phyloP scores from a whole-genome alignment of 2,888 invertebrate species.

The Leptinotarsa juncta region DNA sequence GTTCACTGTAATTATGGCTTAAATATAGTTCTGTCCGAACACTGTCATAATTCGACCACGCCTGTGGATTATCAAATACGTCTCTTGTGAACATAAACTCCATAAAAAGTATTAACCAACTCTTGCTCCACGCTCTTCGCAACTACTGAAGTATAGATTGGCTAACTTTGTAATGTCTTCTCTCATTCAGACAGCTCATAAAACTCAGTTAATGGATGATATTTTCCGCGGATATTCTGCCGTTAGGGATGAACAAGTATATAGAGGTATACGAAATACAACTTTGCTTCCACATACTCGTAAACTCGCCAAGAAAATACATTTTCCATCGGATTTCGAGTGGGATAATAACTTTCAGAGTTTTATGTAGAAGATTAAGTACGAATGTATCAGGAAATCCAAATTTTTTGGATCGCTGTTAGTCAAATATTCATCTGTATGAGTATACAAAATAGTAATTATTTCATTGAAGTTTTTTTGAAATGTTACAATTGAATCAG shows the following conservation, averaged over 20 bases:
- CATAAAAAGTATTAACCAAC: not conserved
- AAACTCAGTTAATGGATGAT: constrained; percentile 63
- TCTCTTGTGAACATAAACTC: too few relatives aligned
- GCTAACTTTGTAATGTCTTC: constrained; percentile 65
- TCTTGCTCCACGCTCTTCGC: constrained; percentile 44
- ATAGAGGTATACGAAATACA: constrained; percentile 49
- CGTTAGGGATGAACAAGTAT: constrained; percentile 52
- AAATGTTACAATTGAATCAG: too few relatives aligned
- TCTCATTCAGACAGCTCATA: constrained; percentile 62
- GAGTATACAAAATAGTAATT: too few relatives aligned
- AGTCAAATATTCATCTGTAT: not conserved
- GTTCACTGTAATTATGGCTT: too few relatives aligned
- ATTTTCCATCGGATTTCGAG: constrained; percentile 43
- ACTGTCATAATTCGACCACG: too few relatives aligned
- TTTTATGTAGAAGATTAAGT: constrained; percentile 46
- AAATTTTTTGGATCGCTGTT: constrained; percentile 5
- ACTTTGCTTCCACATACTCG: constrained; percentile 50
- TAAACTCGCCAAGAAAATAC: constrained; percentile 46
- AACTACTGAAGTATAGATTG: constrained; percentile 64
- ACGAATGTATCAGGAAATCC: constrained; percentile 38
- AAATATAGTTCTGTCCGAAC: too few relatives aligned
- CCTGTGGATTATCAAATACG: too few relatives aligned
- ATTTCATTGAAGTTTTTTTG: too few relatives aligned
- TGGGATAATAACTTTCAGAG: constrained; percentile 44
- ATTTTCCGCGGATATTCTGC: constrained; percentile 55